Base-by-base conservation (phyloP, 1,140 invertebrate genomes). In the Amphibalanus amphitrite region DNA sequence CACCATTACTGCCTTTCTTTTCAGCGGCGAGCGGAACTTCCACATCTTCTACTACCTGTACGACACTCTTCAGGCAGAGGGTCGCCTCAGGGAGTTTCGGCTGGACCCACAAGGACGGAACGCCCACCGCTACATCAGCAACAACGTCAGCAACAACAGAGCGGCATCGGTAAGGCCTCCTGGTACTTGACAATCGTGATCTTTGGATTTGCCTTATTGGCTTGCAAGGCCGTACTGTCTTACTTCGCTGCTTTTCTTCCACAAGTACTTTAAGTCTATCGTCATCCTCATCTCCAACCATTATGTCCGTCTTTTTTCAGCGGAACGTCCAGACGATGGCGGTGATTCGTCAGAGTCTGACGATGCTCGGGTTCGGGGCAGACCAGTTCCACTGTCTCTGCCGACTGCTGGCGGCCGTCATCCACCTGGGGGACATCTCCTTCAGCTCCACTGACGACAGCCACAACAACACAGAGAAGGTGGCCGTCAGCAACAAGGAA, bases 31-130 rank as follows among this genome's bases (percentile, higher is more conserved):
- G 79, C 84, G 87, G 76, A 93, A 91, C 81, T 93, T 92, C 76
- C 90, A 93, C 76, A 86, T 92, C 69, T 91, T 93, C 77, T 92
- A 92, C 79, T 93, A 92, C 74, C 82, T 93, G 47, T 89, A 90
- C 77, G 89, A 91, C 77, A 90, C 90, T 0, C 78, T 92, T 59
- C 85, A 88, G 72, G 84, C 83, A 28, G 85, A 86, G 75, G 82
- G 84, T 72, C 82, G 84, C n/a, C 80, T 86, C 74, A 80, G 83
- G 70, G 84, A 88, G 74, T 90, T 65, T 23, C 33, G 33, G 15
- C 33, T 38, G 33, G 33, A 38, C 33, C 15, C 33, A 15, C 33
- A 38, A 4, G 33, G 33, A 38, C 33, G 33, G 4, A 4, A 38
- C 15, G 4, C 33, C 4, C 33, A 38, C 33, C 33, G 33, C 33